phyloP scores from a whole-genome alignment of 2,113 vertebrate genomes.

The Eudyptes chrysolophus region DNA sequence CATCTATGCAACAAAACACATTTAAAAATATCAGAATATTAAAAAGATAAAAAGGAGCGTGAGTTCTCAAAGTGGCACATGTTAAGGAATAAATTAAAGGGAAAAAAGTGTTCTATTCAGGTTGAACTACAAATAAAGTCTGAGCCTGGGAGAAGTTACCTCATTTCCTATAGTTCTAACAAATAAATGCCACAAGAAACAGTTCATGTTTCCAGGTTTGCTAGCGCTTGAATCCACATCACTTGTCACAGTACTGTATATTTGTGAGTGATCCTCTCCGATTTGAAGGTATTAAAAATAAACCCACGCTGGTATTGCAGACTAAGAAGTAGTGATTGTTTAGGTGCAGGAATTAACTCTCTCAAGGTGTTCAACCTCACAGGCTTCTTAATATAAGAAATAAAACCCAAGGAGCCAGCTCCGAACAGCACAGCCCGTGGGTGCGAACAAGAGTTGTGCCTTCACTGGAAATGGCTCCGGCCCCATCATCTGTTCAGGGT shows the following conservation, averaged over 20 bases:
- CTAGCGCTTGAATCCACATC: neutral
- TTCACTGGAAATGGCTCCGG: neutral
- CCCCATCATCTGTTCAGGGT: neutral
- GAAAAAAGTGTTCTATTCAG: neutral
- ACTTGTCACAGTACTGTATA: neutral
- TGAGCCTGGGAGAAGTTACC: neutral
- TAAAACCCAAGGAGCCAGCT: neutral
- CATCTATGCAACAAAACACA: neutral
- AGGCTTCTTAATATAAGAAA: slow-evolving; percentile 59
- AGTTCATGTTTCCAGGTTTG: neutral
- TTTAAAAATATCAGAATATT: neutral
- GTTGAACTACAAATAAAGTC: neutral
- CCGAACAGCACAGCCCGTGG: fast-evolving
- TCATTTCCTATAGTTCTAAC: neutral
- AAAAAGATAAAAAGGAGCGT: neutral
- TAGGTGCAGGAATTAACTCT: neutral
- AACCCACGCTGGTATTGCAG: neutral
- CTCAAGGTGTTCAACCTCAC: neutral
- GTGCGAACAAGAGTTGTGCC: fast-evolving
- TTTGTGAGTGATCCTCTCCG: neutral
- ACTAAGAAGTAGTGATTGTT: slow-evolving; percentile 33
- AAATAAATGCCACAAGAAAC: neutral
- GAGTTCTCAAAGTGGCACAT: neutral
- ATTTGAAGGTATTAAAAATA: neutral
- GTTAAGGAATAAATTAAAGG: slow-evolving; percentile 28